Base-by-base conservation (phyloP, 1,140 invertebrate species). In the Penaeus japonicus region DNA sequence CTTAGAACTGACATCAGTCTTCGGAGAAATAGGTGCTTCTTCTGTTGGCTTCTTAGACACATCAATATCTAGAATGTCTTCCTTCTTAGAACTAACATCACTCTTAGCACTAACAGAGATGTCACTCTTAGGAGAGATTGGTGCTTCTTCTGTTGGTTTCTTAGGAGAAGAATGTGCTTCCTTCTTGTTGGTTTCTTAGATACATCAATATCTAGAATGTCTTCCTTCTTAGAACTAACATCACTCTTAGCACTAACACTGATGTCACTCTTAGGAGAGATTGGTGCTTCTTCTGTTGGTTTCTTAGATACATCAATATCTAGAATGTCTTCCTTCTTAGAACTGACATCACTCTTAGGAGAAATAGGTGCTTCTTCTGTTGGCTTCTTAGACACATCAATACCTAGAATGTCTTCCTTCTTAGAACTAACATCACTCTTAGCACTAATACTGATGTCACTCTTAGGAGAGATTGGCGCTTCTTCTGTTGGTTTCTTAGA, bases 351-450 rank as follows among this genome's bases (percentile, higher is more conserved):
- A 47, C 47, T 47, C 47, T 47, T 47, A 12, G 47, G 47, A 47
- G 47, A 47, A 47, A 47, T 47, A 47, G 47, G 47, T 0, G 47
- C 62, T 2, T 70, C n/a, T 30, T 70, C 30, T 70, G 30, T 30
- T 70, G 62, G 30, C 18, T 70, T 70, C 62, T 24, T 30, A 18
- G 30, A 30, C 12, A 35, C 77, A 4, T 47, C 39, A 7, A 32
- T 12, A 15, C 47, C 47, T 12, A 47, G 15, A 12, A 47, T 47
- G 39, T 35, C 39, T 30, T 79, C 77, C n/a, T 39, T 79, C 35
- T 53, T 85, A 1, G 20, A 24, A 62, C 75, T 80, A 20, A 86
- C 32, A 27, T 86, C 75, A 86, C 75, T 86, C 84, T 86, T 86
- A 2, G 39, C 39, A 57, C 84, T 85, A 20, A 85, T 27, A 30